Evolutionary conservation across 2,113 vertebrate genomes (phyloP), one percentile per base, ranked within the genome.

Genomic region (Phrynosoma blainvillii): DNA sequence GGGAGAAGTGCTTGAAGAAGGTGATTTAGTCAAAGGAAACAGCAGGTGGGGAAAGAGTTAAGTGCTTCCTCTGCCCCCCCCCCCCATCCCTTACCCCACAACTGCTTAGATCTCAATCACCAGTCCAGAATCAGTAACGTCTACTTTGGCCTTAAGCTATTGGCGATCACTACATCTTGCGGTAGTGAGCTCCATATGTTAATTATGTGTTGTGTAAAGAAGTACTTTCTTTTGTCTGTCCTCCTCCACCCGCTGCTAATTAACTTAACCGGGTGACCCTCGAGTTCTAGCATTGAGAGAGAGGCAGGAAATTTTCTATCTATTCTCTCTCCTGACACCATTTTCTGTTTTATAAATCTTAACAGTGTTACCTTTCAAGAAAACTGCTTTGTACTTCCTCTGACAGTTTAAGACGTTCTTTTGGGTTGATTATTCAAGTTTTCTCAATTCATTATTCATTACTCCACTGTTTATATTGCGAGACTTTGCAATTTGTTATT

Each of bases 391-490:
- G 47, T 73, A 8, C 14, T 65, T 65, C 30, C 40, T n/a, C 56
- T 42, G 66, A 23, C 32, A 66, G 56, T 76, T 66, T 54, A 54
- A 27, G 71, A 59, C 36, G 11, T 82, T 62, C 62, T 76, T 76
- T 82, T 42, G 7, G 79, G 54, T 30, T 82, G 79, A 82, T 82
- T 88, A 52, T 66, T 76, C 79, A 66, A 6, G 56, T 82, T 82
- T 82, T 82, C 79, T 82, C 70, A 75, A 47, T 82, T 76, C 27
- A 76, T 76, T 82, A 66, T 88, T 88, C 79, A 82, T 76, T 71
- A 77, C 80, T 65, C 73, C 4, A 20, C 79, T 76, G 71, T 88
- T 77, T 68, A 66, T 82, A 82, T 66, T 65, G 80, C 66, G 40
- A 76, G 79, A 52, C 59, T 77, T 82, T 52, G 56, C 59, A 13